A percentile compares a stretch with the other conserved stretches of the same genome.
phyloP scores from a whole-genome alignment of 1,140 invertebrate species.

The Thalassaphorura encarpata region DNA sequence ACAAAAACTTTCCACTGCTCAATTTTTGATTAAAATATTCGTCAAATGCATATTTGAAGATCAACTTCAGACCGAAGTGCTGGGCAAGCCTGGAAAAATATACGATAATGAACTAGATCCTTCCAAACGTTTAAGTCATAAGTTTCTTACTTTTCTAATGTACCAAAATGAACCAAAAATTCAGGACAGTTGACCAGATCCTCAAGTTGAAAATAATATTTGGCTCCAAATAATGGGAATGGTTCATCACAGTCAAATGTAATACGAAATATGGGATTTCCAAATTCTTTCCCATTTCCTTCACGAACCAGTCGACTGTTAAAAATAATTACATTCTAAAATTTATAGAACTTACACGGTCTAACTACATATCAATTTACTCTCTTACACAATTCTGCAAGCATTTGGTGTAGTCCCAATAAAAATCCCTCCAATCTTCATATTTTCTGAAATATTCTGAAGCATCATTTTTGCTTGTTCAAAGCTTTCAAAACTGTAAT shows the following conservation, averaged over 20 bases:
- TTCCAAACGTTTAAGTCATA: conserved; percentile 2
- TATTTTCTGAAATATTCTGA: conserved; percentile 77
- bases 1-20: conserved; percentile 48
- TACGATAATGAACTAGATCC: conserved; percentile 3
- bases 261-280: conserved; percentile 24
- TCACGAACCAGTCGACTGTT: conserved; percentile 9
- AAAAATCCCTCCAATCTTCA: conserved; percentile 84
- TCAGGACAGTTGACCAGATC: conserved; percentile 97
- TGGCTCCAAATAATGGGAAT: conserved; percentile 84
- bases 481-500: conserved; percentile 90
- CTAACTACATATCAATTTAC: background rate
- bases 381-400: conserved; percentile 70
- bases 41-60: conserved; percentile 62
- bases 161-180: conserved; percentile 89
- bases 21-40: conserved; percentile 65
- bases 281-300: conserved; percentile 15
- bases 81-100: conserved; percentile 53
- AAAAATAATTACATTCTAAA: conserved; percentile 2
- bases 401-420: conserved; percentile 94
- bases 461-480: conserved; percentile 87
- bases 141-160: conserved; percentile 55
- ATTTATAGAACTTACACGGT: conserved; percentile 3
- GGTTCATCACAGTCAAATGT: conserved; percentile 41
- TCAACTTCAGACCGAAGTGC: conserved; percentile 68
- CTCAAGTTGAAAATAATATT: conserved; percentile 92